Percentiles rank a stretch among this genome's conserved stretches.
Evolutionary conservation across 2,797 vertebrate species (phyloP).

Genomic region (Taeniopygia guttata): DNA sequence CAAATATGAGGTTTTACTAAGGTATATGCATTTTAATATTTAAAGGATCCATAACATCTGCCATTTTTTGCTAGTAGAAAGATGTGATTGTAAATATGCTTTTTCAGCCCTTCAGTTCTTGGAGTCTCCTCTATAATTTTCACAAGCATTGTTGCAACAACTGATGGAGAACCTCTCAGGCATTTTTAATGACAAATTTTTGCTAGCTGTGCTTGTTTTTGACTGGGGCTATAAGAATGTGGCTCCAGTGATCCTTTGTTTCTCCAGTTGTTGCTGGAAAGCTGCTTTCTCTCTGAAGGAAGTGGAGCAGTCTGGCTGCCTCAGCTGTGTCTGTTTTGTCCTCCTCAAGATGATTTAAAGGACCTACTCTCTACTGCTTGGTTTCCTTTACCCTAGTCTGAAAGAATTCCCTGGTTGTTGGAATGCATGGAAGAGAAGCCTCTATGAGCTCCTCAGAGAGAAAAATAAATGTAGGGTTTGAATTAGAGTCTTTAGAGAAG

Average conservation of each 20-base stretch:
- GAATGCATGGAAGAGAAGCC: background rate
- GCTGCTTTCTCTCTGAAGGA: background rate
- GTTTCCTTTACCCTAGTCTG: background rate
- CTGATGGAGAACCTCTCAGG: background rate
- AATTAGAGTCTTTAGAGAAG: background rate
- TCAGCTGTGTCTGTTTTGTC: background rate
- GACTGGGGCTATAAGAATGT: background rate
- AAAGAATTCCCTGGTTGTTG: background rate
- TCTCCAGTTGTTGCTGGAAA: background rate
- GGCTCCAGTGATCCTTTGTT: background rate
- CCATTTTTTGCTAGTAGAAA: background rate
- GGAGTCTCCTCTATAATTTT: background rate
- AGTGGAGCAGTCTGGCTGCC: background rate
- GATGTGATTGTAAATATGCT: background rate
- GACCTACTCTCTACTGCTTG: background rate
- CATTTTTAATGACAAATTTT: background rate
- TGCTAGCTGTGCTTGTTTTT: background rate
- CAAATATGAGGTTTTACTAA: background rate
- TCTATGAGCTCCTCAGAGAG: background rate
- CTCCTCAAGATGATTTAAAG: background rate
- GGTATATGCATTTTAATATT: background rate
- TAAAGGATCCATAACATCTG: background rate
- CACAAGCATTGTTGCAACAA: background rate
- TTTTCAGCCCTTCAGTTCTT: background rate
- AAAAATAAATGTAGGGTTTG: background rate